Conservation (phyloP, 2,113 vertebrate genomes). For the Pelecanoides urinatrix region DNA sequence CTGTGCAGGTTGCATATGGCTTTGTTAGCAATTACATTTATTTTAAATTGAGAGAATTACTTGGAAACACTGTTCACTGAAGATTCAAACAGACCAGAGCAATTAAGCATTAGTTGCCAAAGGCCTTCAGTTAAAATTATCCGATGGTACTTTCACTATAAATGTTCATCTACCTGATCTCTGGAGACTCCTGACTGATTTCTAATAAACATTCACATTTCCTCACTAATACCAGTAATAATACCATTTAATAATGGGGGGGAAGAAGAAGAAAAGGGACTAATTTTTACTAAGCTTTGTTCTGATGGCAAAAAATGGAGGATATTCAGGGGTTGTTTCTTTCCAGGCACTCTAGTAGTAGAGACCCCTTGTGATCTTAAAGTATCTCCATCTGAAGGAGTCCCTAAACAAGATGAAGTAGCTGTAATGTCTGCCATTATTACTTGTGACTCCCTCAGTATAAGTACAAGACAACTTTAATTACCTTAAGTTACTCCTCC, state of each 20-base stretch:
- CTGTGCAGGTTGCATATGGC: not conserved
- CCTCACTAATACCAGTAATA: not conserved
- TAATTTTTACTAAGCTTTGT: not conserved
- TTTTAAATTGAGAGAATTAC: conserved; percentile 39
- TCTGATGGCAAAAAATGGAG: not conserved
- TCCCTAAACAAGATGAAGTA: not conserved
- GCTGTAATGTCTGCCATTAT: not conserved
- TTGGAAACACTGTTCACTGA: conserved; percentile 13
- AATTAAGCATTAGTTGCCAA: conserved; percentile 32
- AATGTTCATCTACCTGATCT: not conserved
- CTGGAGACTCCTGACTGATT: not conserved
- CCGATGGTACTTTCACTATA: not conserved
- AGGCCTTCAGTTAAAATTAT: conserved; percentile 5
- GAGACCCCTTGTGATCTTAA: not conserved
- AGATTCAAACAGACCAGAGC: conserved; percentile 46
- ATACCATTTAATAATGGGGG: not conserved
- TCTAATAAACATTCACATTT: not conserved
- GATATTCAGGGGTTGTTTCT: not conserved
- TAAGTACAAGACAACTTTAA: not conserved
- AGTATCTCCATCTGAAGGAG: not conserved
- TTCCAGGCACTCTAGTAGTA: not conserved
- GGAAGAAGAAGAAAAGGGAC: not conserved
- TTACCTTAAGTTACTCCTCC: not conserved
- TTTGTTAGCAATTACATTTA: conserved; percentile 55
- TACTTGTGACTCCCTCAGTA: not conserved